Evolutionary conservation across 2,797 vertebrate genomes (phyloP).

Genomic region (Rhadinocentrus ornatus): DNA sequence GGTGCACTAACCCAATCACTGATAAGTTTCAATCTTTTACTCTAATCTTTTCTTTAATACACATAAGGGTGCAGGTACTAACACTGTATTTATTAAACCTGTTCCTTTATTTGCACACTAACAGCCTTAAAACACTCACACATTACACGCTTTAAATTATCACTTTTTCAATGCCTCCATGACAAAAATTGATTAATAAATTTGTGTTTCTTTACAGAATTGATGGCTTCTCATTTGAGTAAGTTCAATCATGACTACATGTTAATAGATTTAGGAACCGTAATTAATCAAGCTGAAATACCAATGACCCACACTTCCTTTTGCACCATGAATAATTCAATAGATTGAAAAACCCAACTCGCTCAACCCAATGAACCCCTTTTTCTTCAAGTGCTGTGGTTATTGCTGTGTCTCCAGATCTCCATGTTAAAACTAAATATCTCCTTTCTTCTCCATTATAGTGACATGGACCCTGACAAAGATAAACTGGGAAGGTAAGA

Average conservation of each 20-base stretch:
- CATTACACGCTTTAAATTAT: slow-evolving; percentile 5
- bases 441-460: slow-evolving; percentile 64
- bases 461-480: slow-evolving; percentile 98
- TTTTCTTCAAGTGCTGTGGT: not conserved
- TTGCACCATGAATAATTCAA: slow-evolving; percentile 23
- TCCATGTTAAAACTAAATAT: slow-evolving; percentile 5
- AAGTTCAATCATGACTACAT: slow-evolving; percentile 79
- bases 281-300: slow-evolving; percentile 18
- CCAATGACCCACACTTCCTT: slow-evolving; percentile 13
- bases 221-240: slow-evolving; percentile 96
- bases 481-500: slow-evolving; percentile 95
- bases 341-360: not conserved
- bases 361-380: slow-evolving; percentile 11
- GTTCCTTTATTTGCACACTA: slow-evolving; percentile 3
- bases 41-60: not conserved
- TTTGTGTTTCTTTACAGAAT: slow-evolving; percentile 88
- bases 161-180: not conserved
- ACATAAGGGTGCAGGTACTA: not conserved
- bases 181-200: slow-evolving; percentile 35
- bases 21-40: not conserved
- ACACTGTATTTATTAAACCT: not conserved
- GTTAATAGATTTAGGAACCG: slow-evolving; percentile 9
- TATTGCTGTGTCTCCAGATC: not conserved
- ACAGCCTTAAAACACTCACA: not conserved
- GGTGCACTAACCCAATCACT: not conserved